Evolutionary conservation across 2,888 invertebrate species (phyloP), one percentile per base, ranked within the genome.

Genomic region (Oeneis ivallda): DNA sequence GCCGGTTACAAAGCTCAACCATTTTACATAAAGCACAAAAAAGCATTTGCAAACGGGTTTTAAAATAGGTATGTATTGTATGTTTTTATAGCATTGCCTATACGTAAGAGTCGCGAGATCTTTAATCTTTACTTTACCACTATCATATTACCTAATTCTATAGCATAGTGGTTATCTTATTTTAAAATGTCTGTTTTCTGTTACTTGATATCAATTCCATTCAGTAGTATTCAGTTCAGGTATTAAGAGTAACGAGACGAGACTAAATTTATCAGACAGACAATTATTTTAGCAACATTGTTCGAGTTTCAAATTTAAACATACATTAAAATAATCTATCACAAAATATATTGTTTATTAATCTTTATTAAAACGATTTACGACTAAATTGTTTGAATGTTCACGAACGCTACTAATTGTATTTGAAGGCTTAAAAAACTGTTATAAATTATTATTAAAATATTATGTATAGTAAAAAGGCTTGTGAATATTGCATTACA

Each of bases 401-500:
- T 69, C 54, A 26, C 57, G 37, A 54, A 66, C 39, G 67, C 64
- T 71, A 59, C 57, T 58, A 68, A 69, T 69, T 72, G 70, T 72
- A 69, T 63, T 59, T 37, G 59, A 65, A 69, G 64, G 66, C 66
- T 72, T 69, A 59, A 57, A 65, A 67, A 65, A 64, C 56, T 69
- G 61, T 65, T 65, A 60, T 56, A 52, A 56, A 49, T 52, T 49
- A 49, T 52, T 49, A 61, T 37, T 15, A 49, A 13, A 19, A 32
- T 61, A 47, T 62, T 26, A 43, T 65, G 43, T 58, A 65, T 66
- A 66, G 41, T 65, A 50, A 57, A 79, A 85, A 86, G 84, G 86
- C 85, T 87, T 86, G 85, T 87, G 86, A 86, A 83, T 85, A 86
- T 74, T 80, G 83, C 85, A 72, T 83, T 82, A 79, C 73, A 73